Conservation (phyloP, 2,888 invertebrate species). For the Siphonodentalium dalli region DNA sequence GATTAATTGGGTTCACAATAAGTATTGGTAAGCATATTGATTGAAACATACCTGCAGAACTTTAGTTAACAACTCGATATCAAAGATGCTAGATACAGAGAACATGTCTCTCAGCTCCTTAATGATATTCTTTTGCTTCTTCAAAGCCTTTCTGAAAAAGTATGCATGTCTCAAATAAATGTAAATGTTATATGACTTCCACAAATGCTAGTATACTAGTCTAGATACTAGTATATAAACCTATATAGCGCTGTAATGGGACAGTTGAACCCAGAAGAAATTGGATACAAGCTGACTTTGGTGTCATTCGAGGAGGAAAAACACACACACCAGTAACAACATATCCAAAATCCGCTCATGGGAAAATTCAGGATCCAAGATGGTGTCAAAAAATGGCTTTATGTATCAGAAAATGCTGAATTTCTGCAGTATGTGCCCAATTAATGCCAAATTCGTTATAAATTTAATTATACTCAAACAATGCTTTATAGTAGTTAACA, state of each 20-base stretch:
- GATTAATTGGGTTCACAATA: too few species aligned
- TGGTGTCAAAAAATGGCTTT: too few species aligned
- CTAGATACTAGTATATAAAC: too few species aligned
- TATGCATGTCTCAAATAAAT: background rate
- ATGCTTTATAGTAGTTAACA: too few species aligned
- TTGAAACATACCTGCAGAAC: slow-evolving; percentile 51
- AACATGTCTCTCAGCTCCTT: slow-evolving; percentile 61
- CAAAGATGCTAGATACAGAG: slow-evolving; percentile 60
- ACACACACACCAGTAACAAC: background rate
- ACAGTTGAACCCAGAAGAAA: too few species aligned
- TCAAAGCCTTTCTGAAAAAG: slow-evolving; percentile 42
- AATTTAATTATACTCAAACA: too few species aligned
- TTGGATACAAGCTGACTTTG: too few species aligned
- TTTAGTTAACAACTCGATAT: slow-evolving; percentile 56
- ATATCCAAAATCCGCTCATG: too few species aligned
- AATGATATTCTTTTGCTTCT: slow-evolving; percentile 52
- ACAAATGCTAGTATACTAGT: background rate
- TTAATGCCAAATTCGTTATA: too few species aligned
- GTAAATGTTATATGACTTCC: background rate
- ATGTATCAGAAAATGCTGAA: too few species aligned
- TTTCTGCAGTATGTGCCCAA: too few species aligned
- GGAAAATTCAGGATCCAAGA: too few species aligned
- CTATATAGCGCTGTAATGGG: background rate
- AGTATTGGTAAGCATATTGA: background rate
- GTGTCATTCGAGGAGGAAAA: background rate